These are phyloP conservation scores for Triops longicaudatus DNA, from an alignment of 1,140 invertebrate species.

Conservation along the genomic window DNA sequence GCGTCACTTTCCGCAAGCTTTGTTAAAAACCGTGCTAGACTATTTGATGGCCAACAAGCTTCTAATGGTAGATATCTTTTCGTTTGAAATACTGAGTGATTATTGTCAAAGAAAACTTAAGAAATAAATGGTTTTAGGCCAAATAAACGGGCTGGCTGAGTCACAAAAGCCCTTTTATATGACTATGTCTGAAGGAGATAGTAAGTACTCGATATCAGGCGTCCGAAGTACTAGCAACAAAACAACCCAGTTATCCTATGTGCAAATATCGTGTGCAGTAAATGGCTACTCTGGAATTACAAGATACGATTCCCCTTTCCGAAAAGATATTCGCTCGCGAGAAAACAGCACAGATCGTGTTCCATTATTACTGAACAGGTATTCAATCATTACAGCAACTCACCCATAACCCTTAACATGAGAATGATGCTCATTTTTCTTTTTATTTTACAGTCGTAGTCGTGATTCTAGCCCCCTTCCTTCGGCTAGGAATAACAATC, in stretches of 20 bases:
- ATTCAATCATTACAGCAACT: constrained; percentile 30
- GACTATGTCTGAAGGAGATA: neutral
- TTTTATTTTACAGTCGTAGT: constrained; percentile 27
- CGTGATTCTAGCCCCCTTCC: constrained; percentile 23
- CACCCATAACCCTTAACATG: constrained; percentile 23
- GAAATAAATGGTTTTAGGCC: neutral
- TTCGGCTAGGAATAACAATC: constrained; percentile 35
- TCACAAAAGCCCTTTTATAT: neutral
- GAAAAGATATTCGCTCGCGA: constrained; percentile 51
- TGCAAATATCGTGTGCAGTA: constrained; percentile 77
- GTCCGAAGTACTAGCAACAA: neutral
- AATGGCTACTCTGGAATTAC: constrained; percentile 78
- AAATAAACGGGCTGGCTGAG: neutral
- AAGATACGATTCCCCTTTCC: constrained; percentile 58
- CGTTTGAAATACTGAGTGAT: neutral
- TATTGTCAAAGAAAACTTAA: neutral
- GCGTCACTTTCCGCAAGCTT: constrained; percentile 20
- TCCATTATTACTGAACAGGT: constrained; percentile 31
- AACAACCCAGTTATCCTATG: constrained; percentile 58
- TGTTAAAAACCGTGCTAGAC: constrained; percentile 27
- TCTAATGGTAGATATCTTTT: neutral
- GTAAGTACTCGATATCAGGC: neutral
- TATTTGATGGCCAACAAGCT: constrained; percentile 15
- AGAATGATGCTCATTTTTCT: constrained; percentile 19
- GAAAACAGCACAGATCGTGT: constrained; percentile 37